Evolutionary conservation across 2,888 invertebrate species (phyloP), one percentile per base, ranked within the genome.

Genomic region (Phorcus lineatus): DNA sequence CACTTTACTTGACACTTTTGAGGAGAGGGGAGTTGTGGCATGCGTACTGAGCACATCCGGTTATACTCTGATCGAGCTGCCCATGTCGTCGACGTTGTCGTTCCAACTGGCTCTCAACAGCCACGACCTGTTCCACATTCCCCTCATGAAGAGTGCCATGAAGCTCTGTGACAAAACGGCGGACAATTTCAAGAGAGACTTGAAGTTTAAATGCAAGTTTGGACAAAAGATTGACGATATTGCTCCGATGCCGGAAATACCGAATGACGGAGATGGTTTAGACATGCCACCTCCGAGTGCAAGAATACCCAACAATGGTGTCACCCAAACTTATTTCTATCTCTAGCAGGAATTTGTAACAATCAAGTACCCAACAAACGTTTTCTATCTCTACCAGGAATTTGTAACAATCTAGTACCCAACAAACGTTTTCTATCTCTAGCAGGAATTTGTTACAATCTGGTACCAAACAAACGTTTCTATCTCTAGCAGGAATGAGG

Each of bases 171-270:
- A 86, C 13, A 80, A 80, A 1, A 86, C 83, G 22, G 84, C 85
- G 7, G 82, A 82, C 17, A 81, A 79, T 11, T 89, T 88, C 75
- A 81, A 85, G 7, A 84, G 84, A 31, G 90, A 90, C 81, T 79
- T 90, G 70, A 90, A 90, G 79, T 88, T 87, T 74, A 90, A 90
- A 79, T 88, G 86, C 66, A 90, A 89, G 81, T 90, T 90, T 82
- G 85, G 87, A 0, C 89, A 89, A 75, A 82, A 84, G 28, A 84
- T 88, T 67, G 77, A 86, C 19, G 88, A 88, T 66, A 85, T 81
- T 17, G 83, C 24, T 17, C 74, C 52, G 9, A 55, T 76, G 67
- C 66, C 81, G 80, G 53, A 80, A 77, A 36, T 24, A 53, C 83
- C 36, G 31, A 78, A 28, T 19, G 78, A 80, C 0, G 79, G 80